These are phyloP conservation scores for Drosophila siamana DNA, from an alignment of 2,888 invertebrate genomes.

Conservation along the genomic window DNA sequence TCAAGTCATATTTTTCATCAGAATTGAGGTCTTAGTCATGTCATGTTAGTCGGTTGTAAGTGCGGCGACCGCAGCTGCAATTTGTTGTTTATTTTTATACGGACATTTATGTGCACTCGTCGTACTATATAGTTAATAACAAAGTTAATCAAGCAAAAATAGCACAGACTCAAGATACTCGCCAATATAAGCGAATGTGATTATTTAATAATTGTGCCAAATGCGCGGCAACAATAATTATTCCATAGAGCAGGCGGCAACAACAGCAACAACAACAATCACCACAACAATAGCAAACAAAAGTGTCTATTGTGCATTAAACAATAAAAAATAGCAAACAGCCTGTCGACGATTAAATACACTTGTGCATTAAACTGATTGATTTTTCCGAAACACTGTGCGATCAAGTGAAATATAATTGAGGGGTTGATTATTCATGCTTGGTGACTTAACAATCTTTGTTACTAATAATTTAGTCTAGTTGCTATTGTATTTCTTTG, in stretches of 20 bases:
- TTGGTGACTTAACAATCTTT: background rate
- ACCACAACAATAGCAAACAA: slow-evolving; percentile 35
- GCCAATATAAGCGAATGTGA: slow-evolving; percentile 60
- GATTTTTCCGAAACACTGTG: background rate
- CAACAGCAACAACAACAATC: slow-evolving; percentile 26
- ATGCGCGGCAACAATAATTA: slow-evolving; percentile 73
- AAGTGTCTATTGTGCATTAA: slow-evolving; percentile 50
- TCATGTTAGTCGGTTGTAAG: slow-evolving; percentile 16
- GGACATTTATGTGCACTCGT: slow-evolving; percentile 23
- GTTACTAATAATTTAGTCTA: background rate
- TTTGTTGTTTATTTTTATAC: slow-evolving; percentile 31
- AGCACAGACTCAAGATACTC: slow-evolving; percentile 60
- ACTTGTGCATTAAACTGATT: slow-evolving; percentile 13
- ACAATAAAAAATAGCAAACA: slow-evolving; percentile 48
- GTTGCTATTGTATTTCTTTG: background rate
- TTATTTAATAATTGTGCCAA: slow-evolving; percentile 80
- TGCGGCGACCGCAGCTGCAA: slow-evolving; percentile 47
- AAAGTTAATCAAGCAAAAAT: slow-evolving; percentile 75
- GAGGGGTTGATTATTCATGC: background rate
- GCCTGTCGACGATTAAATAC: slow-evolving; percentile 29
- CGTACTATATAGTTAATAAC: slow-evolving; percentile 58
- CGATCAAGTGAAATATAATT: background rate
- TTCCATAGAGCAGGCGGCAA: slow-evolving; percentile 39
- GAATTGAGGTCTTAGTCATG: slow-evolving; percentile 49
- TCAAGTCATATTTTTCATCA: slow-evolving; percentile 45